Conservation (phyloP, 2,888 invertebrate species). For the Agrenia bidenticulata region DNA sequence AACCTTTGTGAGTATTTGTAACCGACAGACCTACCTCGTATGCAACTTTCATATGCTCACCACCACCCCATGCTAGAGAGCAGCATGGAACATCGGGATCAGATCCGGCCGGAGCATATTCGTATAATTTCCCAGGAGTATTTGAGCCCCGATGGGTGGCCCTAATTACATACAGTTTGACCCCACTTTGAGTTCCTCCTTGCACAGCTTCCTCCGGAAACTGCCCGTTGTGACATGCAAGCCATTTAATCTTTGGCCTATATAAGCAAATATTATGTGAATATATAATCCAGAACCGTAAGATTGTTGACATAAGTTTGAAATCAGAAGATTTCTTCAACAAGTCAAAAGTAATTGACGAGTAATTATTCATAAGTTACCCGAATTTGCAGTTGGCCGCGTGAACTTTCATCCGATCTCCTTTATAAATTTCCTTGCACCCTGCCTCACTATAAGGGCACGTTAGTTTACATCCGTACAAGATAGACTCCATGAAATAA, state of each 20-base stretch:
- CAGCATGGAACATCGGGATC: background rate
- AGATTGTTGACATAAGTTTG: background rate
- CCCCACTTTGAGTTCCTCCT: constrained; percentile 8
- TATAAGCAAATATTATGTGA: background rate
- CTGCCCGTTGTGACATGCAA: background rate
- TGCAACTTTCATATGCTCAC: background rate
- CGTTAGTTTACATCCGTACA: constrained; percentile 26
- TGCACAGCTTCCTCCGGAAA: background rate
- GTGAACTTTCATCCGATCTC: constrained; percentile 8
- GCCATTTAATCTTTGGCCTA: constrained; percentile 16
- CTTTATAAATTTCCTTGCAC: background rate
- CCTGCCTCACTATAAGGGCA: constrained; percentile 20
- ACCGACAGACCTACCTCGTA: constrained; percentile 14
- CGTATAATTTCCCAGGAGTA: constrained; percentile 15
- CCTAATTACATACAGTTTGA: constrained; percentile 5
- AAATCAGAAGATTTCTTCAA: too few relatives aligned
- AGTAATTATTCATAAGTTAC: constrained; percentile 1
- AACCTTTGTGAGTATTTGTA: too few relatives aligned
- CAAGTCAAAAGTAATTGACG: background rate
- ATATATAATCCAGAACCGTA: background rate
- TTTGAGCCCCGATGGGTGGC: constrained; percentile 5
- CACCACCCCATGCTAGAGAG: constrained; percentile 11
- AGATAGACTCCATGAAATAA: constrained; percentile 31
- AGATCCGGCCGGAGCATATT: constrained; percentile 11
- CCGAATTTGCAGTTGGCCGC: constrained; percentile 15